These are phyloP conservation scores for Morinoia aosen DNA, from an alignment of 2,888 invertebrate genomes.

Conservation along the genomic window DNA sequence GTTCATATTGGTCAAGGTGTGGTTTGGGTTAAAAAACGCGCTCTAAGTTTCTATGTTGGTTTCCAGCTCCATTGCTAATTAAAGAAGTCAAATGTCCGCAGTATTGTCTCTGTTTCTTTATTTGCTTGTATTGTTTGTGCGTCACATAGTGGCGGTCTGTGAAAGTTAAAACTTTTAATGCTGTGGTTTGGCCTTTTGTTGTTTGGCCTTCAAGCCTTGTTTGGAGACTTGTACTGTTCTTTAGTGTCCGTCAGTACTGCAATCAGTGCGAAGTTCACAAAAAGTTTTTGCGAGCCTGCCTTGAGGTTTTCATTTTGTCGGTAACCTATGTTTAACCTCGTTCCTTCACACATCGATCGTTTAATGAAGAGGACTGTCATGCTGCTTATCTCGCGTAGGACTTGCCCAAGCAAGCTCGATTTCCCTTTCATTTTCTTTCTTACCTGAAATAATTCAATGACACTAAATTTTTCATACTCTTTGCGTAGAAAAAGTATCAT, in stretches of 20 bases:
- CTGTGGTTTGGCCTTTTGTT: neutral
- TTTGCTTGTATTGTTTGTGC: neutral
- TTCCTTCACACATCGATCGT: neutral
- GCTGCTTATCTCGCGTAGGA: neutral
- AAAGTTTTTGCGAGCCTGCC: neutral
- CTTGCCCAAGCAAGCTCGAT: neutral
- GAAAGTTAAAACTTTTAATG: neutral
- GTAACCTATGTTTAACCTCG: neutral
- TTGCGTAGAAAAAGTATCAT: no score
- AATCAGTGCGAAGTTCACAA: neutral
- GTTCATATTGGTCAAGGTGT: neutral
- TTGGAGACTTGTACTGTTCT: neutral
- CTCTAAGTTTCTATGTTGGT: neutral
- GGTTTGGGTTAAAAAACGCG: neutral
- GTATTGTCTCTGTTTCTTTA: neutral
- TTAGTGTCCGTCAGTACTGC: neutral
- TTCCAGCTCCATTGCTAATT: neutral
- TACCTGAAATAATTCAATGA: no score
- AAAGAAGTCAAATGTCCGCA: neutral
- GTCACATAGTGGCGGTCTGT: neutral
- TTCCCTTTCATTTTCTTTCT: no score
- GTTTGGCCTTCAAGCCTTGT: no score
- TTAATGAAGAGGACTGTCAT: neutral
- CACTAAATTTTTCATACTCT: no score
- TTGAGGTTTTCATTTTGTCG: neutral